Conservation (phyloP, 1,140 invertebrate genomes). For the Drosophila repletoides region DNA sequence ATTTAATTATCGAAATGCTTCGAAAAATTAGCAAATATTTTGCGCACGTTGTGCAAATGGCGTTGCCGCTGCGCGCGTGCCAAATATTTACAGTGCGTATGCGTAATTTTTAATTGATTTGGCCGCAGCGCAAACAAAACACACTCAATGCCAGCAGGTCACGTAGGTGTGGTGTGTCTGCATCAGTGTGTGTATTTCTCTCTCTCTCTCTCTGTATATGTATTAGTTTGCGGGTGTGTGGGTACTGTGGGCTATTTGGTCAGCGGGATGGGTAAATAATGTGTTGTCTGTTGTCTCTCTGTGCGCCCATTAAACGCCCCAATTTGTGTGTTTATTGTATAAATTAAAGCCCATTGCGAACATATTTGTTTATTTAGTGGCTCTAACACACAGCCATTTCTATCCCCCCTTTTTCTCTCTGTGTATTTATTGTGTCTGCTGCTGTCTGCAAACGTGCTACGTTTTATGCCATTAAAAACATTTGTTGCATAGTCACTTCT, state of each 20-base stretch:
- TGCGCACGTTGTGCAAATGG: conserved; percentile 51
- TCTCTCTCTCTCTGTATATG: no score
- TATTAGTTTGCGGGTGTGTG: conserved; percentile 5
- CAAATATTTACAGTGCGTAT: conserved; percentile 76
- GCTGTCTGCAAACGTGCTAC: conserved; percentile 18
- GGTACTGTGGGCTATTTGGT: background rate
- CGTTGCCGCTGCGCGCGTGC: conserved; percentile 32
- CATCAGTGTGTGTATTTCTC: conserved; percentile 17
- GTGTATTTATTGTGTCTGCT: background rate
- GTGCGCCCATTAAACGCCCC: conserved; percentile 29
- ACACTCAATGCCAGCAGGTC: conserved; percentile 28
- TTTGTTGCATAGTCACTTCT: conserved; percentile 39
- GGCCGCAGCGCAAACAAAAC: conserved; percentile 61
- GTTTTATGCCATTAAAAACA: conserved; percentile 25
- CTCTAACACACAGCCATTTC: conserved; percentile 2
- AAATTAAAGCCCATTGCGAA: conserved; percentile 58
- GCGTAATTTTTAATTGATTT: conserved; percentile 80
- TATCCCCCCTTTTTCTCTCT: no score
- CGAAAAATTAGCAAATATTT: conserved; percentile 42
- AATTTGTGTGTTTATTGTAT: conserved; percentile 61
- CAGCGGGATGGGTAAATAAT: conserved; percentile 15
- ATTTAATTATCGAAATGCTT: conserved; percentile 44
- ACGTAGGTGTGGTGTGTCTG: conserved; percentile 8
- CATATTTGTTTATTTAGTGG: conserved; percentile 55
- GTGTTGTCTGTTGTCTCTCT: conserved; percentile 8